Evolutionary conservation across 1,140 invertebrate genomes (phyloP).

Genomic region (Geopemphigus sp.): DNA sequence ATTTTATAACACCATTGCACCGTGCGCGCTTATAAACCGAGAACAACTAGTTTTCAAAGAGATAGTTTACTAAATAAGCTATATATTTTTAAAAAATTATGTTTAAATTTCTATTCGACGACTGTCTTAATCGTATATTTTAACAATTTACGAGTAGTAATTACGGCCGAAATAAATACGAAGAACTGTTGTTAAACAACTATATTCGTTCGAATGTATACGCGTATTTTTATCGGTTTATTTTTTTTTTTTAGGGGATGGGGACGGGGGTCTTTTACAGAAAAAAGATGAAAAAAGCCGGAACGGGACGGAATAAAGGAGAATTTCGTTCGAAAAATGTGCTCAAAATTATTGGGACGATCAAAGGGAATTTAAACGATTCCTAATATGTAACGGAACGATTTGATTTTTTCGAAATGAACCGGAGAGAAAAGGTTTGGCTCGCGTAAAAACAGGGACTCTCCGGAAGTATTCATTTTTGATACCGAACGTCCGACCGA

Average conservation of each 20-base stretch:
- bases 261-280: not conserved
- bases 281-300: not conserved
- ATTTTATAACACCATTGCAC: no score
- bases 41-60: no score
- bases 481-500: not conserved
- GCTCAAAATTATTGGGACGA: not conserved
- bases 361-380: constrained; percentile 2
- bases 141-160: no score
- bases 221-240: constrained; percentile 18
- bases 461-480: constrained; percentile 2
- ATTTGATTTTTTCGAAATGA: not conserved
- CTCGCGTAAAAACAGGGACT: not conserved
- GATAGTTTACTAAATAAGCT: no score
- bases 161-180: no score
- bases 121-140: no score
- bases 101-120: no score
- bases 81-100: no score
- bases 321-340: no score
- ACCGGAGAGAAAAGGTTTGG: not conserved
- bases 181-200: no score
- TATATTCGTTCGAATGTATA: no score
- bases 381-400: not conserved
- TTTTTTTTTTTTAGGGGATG: not conserved
- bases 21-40: no score
- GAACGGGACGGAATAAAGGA: not conserved